Percentiles rank a stretch among this genome's conserved stretches.
Evolutionary conservation across 2,797 vertebrate species (phyloP).

Genomic region (Urocyon cinereoargenteus): DNA sequence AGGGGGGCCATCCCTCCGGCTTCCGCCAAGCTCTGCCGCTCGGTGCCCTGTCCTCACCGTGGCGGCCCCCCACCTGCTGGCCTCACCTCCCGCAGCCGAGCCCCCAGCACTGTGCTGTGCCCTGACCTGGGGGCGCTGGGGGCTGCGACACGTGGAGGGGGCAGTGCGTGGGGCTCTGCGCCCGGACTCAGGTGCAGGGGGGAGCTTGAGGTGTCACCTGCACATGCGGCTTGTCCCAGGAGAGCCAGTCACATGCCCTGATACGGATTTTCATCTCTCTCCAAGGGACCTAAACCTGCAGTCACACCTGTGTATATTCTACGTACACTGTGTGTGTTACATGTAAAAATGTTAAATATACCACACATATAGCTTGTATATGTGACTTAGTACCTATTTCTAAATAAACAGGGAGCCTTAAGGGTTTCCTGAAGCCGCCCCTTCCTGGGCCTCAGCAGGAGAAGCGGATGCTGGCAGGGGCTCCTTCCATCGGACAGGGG

Average conservation of each 20-base stretch:
- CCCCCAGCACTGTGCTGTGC: neutral
- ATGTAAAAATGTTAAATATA: neutral
- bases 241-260: neutral
- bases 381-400: neutral
- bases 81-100: no score
- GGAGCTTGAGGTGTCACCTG: neutral
- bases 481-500: no score
- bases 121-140: neutral
- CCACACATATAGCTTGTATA: no score
- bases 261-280: neutral
- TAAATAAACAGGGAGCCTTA: neutral
- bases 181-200: neutral
- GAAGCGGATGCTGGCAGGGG: no score
- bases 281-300: neutral
- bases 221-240: neutral
- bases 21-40: neutral
- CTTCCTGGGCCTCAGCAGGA: neutral
- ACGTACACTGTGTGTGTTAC: neutral
- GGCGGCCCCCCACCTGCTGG: neutral
- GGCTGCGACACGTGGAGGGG: neutral
- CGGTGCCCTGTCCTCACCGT: neutral
- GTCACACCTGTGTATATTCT: neutral
- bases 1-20: neutral
- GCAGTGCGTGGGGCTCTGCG: rapidly evolving
- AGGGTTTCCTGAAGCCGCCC: neutral